Conservation (phyloP, 92 coral and sea anemone species). For the Epizoanthus scotinus region DNA sequence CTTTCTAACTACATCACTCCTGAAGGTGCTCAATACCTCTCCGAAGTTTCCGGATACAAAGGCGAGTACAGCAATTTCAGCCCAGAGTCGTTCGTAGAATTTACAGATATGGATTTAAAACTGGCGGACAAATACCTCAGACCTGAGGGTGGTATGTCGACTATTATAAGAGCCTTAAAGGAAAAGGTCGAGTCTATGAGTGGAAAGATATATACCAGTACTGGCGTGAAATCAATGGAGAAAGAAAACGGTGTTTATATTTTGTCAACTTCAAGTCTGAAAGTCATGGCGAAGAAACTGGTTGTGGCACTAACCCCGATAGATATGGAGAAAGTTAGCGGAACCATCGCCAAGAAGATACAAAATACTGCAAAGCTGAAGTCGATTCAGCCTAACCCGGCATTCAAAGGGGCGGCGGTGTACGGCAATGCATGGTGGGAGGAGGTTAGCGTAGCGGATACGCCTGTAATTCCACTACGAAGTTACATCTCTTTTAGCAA, state of each 20-base stretch:
- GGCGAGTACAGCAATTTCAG: constrained; percentile 77
- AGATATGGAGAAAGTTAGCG: constrained; percentile 56
- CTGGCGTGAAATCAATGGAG: constrained; percentile 52
- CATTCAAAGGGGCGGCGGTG: constrained; percentile 86
- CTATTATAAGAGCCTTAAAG: constrained; percentile 53
- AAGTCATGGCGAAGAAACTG: constrained; percentile 59
- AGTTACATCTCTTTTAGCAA: constrained; percentile 71
- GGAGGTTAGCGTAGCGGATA: constrained; percentile 40
- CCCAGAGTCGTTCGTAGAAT: constrained; percentile 73
- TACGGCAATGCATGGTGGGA: constrained; percentile 85
- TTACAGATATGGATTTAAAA: constrained; percentile 57
- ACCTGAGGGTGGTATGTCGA: constrained; percentile 78
- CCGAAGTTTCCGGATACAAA: constrained; percentile 78
- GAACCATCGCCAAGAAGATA: constrained; percentile 62
- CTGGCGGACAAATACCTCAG: constrained; percentile 59
- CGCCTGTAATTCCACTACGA: constrained; percentile 71
- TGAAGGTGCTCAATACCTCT: constrained; percentile 78
- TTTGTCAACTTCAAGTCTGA: constrained; percentile 50
- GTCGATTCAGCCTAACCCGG: constrained; percentile 75
- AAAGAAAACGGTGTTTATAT: not conserved
- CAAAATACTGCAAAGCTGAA: constrained; percentile 57
- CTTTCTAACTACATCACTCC: constrained; percentile 70
- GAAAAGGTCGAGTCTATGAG: constrained; percentile 52
- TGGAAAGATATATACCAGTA: constrained; percentile 62
- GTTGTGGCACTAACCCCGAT: constrained; percentile 66